phyloP scores from a whole-genome alignment of 2,797 vertebrate species.

The Pogoniulus pusillus region DNA sequence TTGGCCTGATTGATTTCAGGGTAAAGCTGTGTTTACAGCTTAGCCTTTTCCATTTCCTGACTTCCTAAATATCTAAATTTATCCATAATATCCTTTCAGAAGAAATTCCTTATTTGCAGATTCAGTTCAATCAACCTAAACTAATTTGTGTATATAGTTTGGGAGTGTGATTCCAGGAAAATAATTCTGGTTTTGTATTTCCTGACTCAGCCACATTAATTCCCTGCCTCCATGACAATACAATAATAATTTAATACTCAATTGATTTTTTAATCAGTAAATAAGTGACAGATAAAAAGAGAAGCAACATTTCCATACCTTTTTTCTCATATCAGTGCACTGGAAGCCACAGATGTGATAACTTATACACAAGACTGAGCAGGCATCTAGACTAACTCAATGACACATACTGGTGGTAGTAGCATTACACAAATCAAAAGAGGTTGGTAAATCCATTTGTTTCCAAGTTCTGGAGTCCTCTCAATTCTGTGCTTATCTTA shows the following conservation, averaged over 20 bases:
- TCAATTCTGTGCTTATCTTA: not conserved
- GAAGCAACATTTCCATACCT: not conserved
- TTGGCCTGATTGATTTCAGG: too few species aligned
- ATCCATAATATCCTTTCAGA: too few species aligned
- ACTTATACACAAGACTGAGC: not conserved
- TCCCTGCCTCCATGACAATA: too few species aligned
- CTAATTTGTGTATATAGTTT: too few species aligned
- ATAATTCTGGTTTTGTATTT: too few species aligned
- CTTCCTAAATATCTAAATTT: too few species aligned
- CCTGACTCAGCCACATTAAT: too few species aligned
- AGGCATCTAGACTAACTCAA: not conserved
- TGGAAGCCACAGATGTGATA: not conserved
- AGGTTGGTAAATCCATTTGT: not conserved
- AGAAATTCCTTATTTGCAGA: too few species aligned
- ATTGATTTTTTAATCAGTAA: not conserved
- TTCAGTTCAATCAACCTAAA: too few species aligned
- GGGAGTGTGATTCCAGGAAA: too few species aligned
- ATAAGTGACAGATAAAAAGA: not conserved
- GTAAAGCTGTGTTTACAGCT: too few species aligned
- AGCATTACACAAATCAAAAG: accelerated
- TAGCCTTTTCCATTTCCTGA: too few species aligned
- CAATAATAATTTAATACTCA: not conserved
- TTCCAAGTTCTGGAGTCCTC: not conserved
- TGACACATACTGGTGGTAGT: not conserved
- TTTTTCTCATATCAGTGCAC: not conserved